phyloP scores from a whole-genome alignment of 23 tunicate species.

The Diplosoma virens region DNA sequence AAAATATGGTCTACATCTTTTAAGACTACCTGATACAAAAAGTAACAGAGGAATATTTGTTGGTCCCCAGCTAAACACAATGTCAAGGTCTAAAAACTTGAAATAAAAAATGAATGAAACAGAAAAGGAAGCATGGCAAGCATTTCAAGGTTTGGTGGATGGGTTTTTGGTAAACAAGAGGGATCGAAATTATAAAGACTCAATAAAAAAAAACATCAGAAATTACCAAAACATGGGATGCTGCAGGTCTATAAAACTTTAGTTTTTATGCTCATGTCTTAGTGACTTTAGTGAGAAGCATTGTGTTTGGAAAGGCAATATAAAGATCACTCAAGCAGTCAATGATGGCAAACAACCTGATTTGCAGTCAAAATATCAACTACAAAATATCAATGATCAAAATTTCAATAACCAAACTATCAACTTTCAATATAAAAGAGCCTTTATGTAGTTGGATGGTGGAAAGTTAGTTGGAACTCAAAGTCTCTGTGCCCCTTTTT shows the following conservation, averaged over 20 bases:
- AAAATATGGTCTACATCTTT: slow-evolving; percentile 2
- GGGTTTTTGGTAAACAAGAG: slow-evolving; percentile 12
- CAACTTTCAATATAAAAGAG: too few species aligned
- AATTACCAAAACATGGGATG: slow-evolving; percentile 26
- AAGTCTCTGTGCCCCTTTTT: too few species aligned
- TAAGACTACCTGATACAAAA: slow-evolving; percentile 15
- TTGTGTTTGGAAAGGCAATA: too few species aligned
- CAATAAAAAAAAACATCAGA: neutral
- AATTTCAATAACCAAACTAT: too few species aligned
- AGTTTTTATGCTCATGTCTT: slow-evolving; percentile 4
- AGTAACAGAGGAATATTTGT: slow-evolving; percentile 9
- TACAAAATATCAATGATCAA: too few species aligned
- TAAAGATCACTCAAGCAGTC: too few species aligned
- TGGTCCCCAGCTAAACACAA: slow-evolving; percentile 6
- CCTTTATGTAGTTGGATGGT: too few species aligned
- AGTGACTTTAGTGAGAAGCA: too few species aligned
- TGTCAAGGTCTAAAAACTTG: neutral
- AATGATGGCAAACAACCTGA: too few species aligned
- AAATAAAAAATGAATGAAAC: slow-evolving; percentile 13
- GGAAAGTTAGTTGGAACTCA: too few species aligned
- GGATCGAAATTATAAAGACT: slow-evolving; percentile 14
- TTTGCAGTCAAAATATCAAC: too few species aligned
- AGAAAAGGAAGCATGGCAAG: slow-evolving; percentile 32
- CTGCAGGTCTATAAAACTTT: slow-evolving; percentile 7
- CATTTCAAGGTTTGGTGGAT: slow-evolving; percentile 15